Evolutionary conservation across 2,113 vertebrate genomes (phyloP), one percentile per base, ranked within the genome.

Genomic region (Dromiciops gliroides): DNA sequence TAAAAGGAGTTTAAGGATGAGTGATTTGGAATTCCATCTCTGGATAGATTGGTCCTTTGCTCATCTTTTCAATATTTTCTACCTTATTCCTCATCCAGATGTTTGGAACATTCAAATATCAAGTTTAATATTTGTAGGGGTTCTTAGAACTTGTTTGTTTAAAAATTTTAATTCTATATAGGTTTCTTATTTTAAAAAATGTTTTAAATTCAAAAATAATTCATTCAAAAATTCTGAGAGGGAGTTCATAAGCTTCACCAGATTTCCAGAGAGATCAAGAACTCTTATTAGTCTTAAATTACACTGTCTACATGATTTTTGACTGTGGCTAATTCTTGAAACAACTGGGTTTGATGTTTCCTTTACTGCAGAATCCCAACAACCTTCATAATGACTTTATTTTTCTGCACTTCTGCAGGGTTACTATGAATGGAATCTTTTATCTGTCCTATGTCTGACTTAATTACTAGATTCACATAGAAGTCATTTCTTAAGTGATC

Each of bases 21-120:
- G 16, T 92, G 91, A 95, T 37, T 94, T 51, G 51, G 49, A 94
- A 94, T 83, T 96, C 88, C 22, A 0, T 94, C 24, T 51, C 89
- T 94, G 50, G 44, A 95, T 48, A 91, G 22, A 1, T 89, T 90
- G 51, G 26, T 92, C 92, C 47, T 92, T 28, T 44, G 47, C 89
- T 60, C 90, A 47, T 60, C 4, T 89, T 44, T 28, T 93, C 1
- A 48, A 22, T 95, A 48, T 48, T 94, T 49, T 89, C 89, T 37
- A 3, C 26, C 25, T 75, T 90, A 37, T 67, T 11, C 11, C 22
- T 96, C 75, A 92, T 88, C 53, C 26, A 56, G 53, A 26, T 56
- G 53, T 23, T 75, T 23, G 48, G 7, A 67, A 94, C 51, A 12
- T 92, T 51, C 28, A 0, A 14, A 25, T 96, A 19, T 7, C 28